Evolutionary conservation across 1,140 invertebrate species (phyloP).

Genomic region (Eriosoma lanigerum): DNA sequence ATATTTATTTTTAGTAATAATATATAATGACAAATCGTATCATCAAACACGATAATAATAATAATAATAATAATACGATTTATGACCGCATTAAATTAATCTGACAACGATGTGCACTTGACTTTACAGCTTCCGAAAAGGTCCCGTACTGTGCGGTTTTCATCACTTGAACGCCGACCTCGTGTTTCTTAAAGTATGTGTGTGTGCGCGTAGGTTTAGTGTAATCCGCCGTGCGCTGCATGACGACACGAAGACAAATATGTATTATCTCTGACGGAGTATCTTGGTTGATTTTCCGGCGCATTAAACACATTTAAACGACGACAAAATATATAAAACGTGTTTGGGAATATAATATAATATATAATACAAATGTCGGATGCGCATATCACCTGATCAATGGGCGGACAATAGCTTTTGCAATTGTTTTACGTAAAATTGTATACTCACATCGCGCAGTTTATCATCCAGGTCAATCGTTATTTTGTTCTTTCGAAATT

Average conservation of each 20-base stretch:
- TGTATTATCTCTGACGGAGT: neutral
- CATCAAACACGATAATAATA: neutral
- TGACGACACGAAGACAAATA: slow-evolving; percentile 12
- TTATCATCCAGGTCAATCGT: too few species aligned
- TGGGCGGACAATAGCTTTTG: too few species aligned
- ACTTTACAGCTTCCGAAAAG: neutral
- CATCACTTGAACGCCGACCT: neutral
- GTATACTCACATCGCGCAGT: too few species aligned
- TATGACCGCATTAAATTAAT: neutral
- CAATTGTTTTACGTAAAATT: too few species aligned
- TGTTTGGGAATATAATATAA: slow-evolving; percentile 1
- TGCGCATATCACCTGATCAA: too few species aligned
- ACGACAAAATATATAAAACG: slow-evolving; percentile 3
- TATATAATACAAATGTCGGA: too few species aligned
- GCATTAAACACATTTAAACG: slow-evolving; percentile 19
- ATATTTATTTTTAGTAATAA: too few species aligned
- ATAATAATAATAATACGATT: neutral
- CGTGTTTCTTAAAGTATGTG: neutral
- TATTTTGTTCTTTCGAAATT: too few species aligned
- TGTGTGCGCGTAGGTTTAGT: neutral
- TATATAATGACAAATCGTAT: too few species aligned
- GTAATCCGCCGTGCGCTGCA: neutral
- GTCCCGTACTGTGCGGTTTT: neutral
- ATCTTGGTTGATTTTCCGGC: slow-evolving; percentile 26
- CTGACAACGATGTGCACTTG: neutral